Evolutionary conservation across 2,113 vertebrate species (phyloP).

Genomic region (Grallaria varia): DNA sequence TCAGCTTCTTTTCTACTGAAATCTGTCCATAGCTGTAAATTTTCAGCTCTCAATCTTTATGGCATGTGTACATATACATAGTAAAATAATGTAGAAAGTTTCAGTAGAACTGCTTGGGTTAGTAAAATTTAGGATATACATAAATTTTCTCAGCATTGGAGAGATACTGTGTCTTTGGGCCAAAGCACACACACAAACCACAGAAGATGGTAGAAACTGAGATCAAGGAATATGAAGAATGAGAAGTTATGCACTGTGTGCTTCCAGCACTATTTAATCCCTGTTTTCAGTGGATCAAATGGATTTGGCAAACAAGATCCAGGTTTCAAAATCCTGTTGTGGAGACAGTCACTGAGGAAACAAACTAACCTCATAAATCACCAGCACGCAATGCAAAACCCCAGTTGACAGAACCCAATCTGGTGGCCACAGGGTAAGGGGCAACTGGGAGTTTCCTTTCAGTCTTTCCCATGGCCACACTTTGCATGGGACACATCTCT

Average conservation of each 20-base stretch:
- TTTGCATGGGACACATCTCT: not conserved
- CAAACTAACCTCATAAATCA: not conserved
- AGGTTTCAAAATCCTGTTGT: constrained; percentile 15
- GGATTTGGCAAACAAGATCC: not conserved
- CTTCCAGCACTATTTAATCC: not conserved
- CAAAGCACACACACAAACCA: constrained; percentile 5
- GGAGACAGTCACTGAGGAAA: constrained; percentile 23
- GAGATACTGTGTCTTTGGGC: not conserved
- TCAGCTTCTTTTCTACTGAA: not conserved
- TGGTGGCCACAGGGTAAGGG: not conserved
- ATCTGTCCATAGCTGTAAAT: not conserved
- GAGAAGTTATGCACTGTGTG: not conserved
- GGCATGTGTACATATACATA: not conserved
- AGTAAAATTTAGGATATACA: not conserved
- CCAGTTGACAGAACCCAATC: not conserved
- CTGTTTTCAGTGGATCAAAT: constrained; percentile 18
- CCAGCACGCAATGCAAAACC: not conserved
- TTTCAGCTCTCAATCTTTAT: not conserved
- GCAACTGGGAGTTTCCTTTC: not conserved
- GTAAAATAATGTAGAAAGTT: not conserved
- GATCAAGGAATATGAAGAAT: not conserved
- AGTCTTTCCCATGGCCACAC: not conserved
- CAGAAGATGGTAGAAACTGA: not conserved
- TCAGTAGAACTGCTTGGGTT: not conserved
- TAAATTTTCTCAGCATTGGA: not conserved